Evolutionary conservation across 2,888 invertebrate genomes (phyloP).

Genomic region (Ennomos erosarius): DNA sequence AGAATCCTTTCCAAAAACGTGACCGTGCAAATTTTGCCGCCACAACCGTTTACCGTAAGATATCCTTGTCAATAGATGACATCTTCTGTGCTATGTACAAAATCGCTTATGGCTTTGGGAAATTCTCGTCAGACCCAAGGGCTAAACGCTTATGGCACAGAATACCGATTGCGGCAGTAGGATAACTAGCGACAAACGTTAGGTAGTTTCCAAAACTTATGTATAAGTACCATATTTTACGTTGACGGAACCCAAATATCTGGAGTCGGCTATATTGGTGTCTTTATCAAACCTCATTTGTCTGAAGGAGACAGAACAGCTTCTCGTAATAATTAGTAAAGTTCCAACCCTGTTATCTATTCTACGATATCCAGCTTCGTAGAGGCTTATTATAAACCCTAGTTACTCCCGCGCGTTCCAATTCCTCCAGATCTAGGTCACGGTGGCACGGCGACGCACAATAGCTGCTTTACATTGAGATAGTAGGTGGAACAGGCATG

Average conservation of each 20-base stretch:
- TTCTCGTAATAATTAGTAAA: too few relatives aligned
- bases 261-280: too few relatives aligned
- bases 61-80: not conserved
- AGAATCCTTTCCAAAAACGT: too few relatives aligned
- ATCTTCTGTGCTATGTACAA: not conserved
- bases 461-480: constrained; percentile 4
- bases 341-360: too few relatives aligned
- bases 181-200: too few relatives aligned
- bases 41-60: not conserved
- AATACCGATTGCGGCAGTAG: too few relatives aligned
- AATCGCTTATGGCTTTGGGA: not conserved
- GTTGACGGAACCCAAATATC: too few relatives aligned
- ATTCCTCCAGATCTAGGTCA: constrained; percentile 15
- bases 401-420: constrained; percentile 9
- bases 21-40: not conserved
- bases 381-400: constrained; percentile 11
- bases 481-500: constrained; percentile 5
- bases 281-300: too few relatives aligned
- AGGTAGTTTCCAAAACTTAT: too few relatives aligned
- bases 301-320: too few relatives aligned
- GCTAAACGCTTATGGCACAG: too few relatives aligned
- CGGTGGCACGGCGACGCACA: constrained; percentile 4
- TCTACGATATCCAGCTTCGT: not conserved
- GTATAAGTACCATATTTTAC: too few relatives aligned
- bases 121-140: constrained; percentile 3